Evolutionary conservation across 1,140 invertebrate genomes (phyloP), one percentile per base, ranked within the genome.

Genomic region (Drosophila ohnishii): DNA sequence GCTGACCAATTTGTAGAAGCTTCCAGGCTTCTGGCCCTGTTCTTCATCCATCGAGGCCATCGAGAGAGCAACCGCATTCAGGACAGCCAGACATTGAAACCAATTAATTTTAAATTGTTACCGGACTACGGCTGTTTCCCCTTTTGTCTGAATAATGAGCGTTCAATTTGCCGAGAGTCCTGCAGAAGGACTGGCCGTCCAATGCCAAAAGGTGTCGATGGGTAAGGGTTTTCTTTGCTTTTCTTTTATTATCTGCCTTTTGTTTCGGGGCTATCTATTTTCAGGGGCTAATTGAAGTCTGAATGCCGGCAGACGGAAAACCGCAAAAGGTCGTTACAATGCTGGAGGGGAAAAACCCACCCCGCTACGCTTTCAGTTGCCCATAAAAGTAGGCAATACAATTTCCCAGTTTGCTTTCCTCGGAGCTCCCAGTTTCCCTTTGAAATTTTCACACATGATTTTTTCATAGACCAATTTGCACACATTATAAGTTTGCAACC

Each of bases 31-130:
- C 13, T n/a, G 19, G 42, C 25, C 42, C 30, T 13, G n/a, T 65
- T 63, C 22, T 45, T 66, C 62, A 34, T 66, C 47, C 40, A 51
- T 59, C 73, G 16, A 35, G 28, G 14, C 45, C 22, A 48, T 28
- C 45, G 28, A 34, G 35, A 55, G 35, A 25, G 34, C 59, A 44
- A 74, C 58, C 70, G 60, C 73, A 75, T 53, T 48, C 73, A 44
- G 57, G 30, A 66, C 60, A 65, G 53, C 69, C 83, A 65, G 61
- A 84, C 83, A 88, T 88, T 72, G 84, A 88, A 87, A 87, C 80
- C 84, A 87, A 87, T 87, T 87, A 87, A 87, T 87, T 87, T 87
- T 87, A 87, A 87, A 88, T 87, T 87, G 84, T 86, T 85, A 80
- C 37, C 48, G 50, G 69, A 14, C 44, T 50, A 25, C 45, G 59